Conservation (phyloP, 2,888 invertebrate genomes). For the Cancer borealis region DNA sequence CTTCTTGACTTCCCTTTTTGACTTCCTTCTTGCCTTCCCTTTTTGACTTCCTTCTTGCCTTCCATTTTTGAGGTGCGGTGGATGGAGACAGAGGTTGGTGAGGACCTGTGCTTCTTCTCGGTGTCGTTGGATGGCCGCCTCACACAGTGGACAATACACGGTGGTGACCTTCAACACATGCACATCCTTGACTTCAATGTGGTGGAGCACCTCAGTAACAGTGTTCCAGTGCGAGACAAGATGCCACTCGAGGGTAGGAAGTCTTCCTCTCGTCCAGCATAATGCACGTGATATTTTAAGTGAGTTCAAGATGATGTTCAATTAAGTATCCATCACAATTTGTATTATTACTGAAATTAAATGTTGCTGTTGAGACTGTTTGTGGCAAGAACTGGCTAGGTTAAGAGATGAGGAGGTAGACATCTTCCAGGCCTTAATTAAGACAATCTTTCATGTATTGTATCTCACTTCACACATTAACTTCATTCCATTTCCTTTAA, state of each 20-base stretch:
- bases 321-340: too few species aligned
- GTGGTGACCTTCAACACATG: conserved; percentile 47
- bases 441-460: too few species aligned
- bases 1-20: conserved; percentile 38
- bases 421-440: too few species aligned
- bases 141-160: conserved; percentile 83
- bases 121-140: conserved; percentile 94
- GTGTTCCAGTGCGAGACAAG: conserved; percentile 24
- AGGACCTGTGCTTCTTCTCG: conserved; percentile 94
- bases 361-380: too few species aligned
- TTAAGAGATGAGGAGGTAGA: too few species aligned
- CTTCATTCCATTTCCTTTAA: background rate
- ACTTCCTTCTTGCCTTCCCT: conserved; percentile 80
- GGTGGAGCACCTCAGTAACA: conserved; percentile 46
- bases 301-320: too few species aligned
- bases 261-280: background rate
- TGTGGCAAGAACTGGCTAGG: too few species aligned
- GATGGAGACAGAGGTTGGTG: conserved; percentile 94
- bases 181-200: conserved; percentile 68
- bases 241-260: conserved; percentile 17
- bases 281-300: background rate
- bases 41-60: background rate
- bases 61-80: conserved; percentile 87
- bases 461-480: background rate
- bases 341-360: too few species aligned